phyloP scores from a whole-genome alignment of 2,888 invertebrate species.

The Luperina testacea region DNA sequence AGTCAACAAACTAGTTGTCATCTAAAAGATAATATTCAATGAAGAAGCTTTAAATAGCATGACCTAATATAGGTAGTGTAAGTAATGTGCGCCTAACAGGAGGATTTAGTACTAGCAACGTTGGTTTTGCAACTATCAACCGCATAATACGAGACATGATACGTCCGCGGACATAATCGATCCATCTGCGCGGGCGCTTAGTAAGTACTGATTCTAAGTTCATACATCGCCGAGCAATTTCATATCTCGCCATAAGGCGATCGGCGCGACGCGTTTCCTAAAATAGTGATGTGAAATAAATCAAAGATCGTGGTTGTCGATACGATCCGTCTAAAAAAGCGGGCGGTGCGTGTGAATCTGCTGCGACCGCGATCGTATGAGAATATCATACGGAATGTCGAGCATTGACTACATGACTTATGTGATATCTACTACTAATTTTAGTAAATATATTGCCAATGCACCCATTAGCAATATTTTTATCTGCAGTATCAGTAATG shows the following conservation, averaged over 20 bases:
- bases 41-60: conserved; percentile 75
- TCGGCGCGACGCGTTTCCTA: conserved; percentile 86
- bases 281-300: conserved; percentile 89
- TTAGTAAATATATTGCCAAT: conserved; percentile 70
- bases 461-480: conserved; percentile 62
- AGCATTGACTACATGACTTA: conserved; percentile 75
- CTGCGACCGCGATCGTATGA: conserved; percentile 82
- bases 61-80: conserved; percentile 73
- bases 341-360: conserved; percentile 87
- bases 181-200: conserved; percentile 76
- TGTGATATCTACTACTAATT: conserved; percentile 73
- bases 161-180: conserved; percentile 72
- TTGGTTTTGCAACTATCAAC: conserved; percentile 71
- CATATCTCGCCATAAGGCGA: conserved; percentile 86
- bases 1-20: conserved; percentile 67
- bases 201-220: conserved; percentile 78
- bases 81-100: conserved; percentile 71
- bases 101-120: conserved; percentile 63
- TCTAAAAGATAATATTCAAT: conserved; percentile 72
- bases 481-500: conserved; percentile 62
- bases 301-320: conserved; percentile 85
- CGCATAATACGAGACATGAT: conserved; percentile 71
- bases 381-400: conserved; percentile 80
- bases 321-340: conserved; percentile 82
- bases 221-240: conserved; percentile 83